phyloP scores from a whole-genome alignment of 2,888 invertebrate species.

The Drosophila lutescens region DNA sequence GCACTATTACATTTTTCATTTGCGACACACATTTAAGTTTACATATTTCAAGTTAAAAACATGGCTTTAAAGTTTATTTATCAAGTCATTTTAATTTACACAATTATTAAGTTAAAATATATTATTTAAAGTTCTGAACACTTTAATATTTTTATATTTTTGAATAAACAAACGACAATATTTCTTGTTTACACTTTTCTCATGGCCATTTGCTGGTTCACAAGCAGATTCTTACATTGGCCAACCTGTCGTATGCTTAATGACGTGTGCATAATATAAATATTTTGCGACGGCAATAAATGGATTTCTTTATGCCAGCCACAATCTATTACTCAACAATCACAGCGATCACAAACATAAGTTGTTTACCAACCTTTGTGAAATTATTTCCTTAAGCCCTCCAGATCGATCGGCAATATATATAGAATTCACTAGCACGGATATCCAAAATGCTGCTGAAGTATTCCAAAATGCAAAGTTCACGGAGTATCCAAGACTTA shows the following conservation, averaged over 20 bases:
- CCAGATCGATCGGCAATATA: slow-evolving; percentile 5
- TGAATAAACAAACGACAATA: background rate
- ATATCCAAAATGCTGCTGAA: slow-evolving; percentile 32
- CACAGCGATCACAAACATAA: slow-evolving; percentile 19
- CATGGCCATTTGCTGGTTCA: slow-evolving; percentile 18
- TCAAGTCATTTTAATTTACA: too few relatives aligned
- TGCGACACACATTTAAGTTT: too few relatives aligned
- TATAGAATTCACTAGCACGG: slow-evolving; percentile 8
- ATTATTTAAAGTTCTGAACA: background rate
- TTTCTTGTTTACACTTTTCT: slow-evolving; percentile 22
- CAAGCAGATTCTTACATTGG: slow-evolving; percentile 37
- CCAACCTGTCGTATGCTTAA: slow-evolving; percentile 43
- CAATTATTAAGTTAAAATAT: too few relatives aligned
- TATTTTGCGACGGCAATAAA: slow-evolving; percentile 34
- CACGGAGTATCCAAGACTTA: slow-evolving; percentile 46
- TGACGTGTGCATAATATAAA: slow-evolving; percentile 39
- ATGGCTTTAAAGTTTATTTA: too few relatives aligned
- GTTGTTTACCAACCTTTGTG: slow-evolving; percentile 39
- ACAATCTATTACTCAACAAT: slow-evolving; percentile 29
- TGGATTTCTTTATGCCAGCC: slow-evolving; percentile 28
- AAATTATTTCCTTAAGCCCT: slow-evolving; percentile 19
- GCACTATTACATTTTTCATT: too few relatives aligned
- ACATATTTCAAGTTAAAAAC: too few relatives aligned
- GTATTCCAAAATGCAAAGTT: slow-evolving; percentile 43
- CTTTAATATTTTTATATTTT: background rate